Percentiles rank a stretch among this genome's conserved stretches.
These are phyloP conservation scores for Lithophane socia DNA, from an alignment of 2,888 invertebrate genomes.

Conservation along the genomic window DNA sequence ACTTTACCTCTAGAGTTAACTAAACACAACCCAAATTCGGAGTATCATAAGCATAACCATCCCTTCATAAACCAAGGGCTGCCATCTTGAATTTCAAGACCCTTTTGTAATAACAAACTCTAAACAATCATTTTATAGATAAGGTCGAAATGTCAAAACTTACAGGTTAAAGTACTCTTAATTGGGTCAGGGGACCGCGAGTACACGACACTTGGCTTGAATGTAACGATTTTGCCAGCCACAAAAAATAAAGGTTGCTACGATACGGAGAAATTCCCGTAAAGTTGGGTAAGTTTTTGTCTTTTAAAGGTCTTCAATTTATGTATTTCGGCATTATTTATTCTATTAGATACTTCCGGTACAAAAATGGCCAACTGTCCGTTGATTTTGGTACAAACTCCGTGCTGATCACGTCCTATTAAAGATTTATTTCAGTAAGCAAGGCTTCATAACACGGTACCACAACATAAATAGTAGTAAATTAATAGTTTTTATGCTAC, in stretches of 20 bases:
- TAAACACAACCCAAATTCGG: conserved; percentile 47
- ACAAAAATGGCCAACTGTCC: not conserved
- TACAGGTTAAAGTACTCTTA: conserved; percentile 18
- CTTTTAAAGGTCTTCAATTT: not conserved
- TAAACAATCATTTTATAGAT: conserved; percentile 56
- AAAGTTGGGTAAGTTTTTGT: not conserved
- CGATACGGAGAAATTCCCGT: conserved; percentile 23
- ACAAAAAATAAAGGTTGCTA: conserved; percentile 32
- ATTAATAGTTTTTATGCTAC: not conserved
- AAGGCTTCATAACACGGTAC: not conserved
- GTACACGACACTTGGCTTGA: not conserved
- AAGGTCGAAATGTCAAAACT: conserved; percentile 44
- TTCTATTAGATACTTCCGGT: not conserved
- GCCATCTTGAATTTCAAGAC: conserved; percentile 56
- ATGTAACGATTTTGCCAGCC: conserved; percentile 26
- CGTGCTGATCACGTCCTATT: no score
- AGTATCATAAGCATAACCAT: conserved; percentile 19
- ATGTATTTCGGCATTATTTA: not conserved
- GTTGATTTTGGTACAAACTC: not conserved
- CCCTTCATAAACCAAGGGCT: conserved; percentile 32
- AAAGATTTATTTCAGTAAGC: not conserved
- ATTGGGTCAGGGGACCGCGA: conserved; percentile 30
- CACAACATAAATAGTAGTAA: not conserved
- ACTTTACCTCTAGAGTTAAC: conserved; percentile 42
- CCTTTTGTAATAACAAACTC: conserved; percentile 53